These are phyloP conservation scores for Notodonta ziczac DNA, from an alignment of 2,888 invertebrate genomes.

Conservation along the genomic window DNA sequence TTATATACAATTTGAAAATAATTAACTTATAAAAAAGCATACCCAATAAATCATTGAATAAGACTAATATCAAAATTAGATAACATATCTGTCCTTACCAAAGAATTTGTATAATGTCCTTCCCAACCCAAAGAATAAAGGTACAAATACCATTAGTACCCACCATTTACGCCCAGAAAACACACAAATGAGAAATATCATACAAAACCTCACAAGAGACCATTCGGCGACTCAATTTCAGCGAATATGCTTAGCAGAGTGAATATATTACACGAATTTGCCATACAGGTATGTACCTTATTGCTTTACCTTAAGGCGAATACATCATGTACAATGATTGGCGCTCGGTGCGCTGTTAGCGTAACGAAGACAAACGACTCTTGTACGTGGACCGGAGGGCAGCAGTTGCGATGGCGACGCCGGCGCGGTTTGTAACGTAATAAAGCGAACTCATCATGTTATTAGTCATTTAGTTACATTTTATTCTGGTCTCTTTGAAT, in stretches of 20 bases:
- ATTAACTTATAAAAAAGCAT: too few species aligned
- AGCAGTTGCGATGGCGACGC: not conserved
- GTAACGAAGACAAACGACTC: conserved; percentile 54
- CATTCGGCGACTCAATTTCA: conserved; percentile 31
- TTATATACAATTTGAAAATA: too few species aligned
- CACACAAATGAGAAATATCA: conserved; percentile 30
- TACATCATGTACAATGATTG: conserved; percentile 53
- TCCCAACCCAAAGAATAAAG: too few species aligned
- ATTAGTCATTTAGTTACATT: too few species aligned
- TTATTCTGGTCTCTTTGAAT: too few species aligned
- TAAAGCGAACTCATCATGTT: not conserved
- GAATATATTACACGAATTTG: conserved; percentile 25
- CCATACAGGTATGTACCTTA: conserved; percentile 12
- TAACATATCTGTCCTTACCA: too few species aligned
- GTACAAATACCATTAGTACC: not conserved
- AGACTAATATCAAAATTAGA: too few species aligned
- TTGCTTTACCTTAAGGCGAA: conserved; percentile 17
- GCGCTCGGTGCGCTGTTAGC: conserved; percentile 36
- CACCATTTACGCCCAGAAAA: conserved; percentile 6
- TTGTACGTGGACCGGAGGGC: conserved; percentile 34
- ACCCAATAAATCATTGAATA: too few species aligned
- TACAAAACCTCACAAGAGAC: conserved; percentile 13
- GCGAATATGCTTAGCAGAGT: conserved; percentile 30
- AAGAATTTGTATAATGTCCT: too few species aligned
- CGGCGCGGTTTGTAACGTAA: not conserved